Evolutionary conservation across 1,140 invertebrate genomes (phyloP), one percentile per base, ranked within the genome.

Genomic region (Drosophila subpulchrella): DNA sequence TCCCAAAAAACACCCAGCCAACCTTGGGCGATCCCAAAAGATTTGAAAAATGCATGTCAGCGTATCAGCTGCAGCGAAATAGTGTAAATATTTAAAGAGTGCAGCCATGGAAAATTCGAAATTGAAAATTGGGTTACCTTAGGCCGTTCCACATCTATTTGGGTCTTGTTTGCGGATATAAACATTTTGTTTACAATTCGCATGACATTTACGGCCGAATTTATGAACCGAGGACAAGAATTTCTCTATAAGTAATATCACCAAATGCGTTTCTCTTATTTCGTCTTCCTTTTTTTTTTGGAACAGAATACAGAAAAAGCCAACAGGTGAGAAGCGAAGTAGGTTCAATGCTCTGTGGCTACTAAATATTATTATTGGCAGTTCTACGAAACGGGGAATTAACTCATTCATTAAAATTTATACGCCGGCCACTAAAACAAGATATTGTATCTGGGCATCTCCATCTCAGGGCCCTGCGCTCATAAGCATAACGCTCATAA

Each of bases 351-450:
- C 60, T 72, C 81, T 58, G 59, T 36, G 39, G 47, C 46, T 63
- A 80, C 36, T 76, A 61, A 76, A 78, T 67, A 79, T 84, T 72
- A 77, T 75, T 78, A 86, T 88, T 82, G 82, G 78, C 70, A 75
- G 61, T 82, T 85, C 75, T 75, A 58, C 83, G 82, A 82, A 77
- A 85, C 80, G 44, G 61, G 55, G 62, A 70, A 75, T 78, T 66
- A 78, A 62, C 78, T 81, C 82, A 86, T 86, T 85, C 82, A 86
- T 82, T 82, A 86, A 86, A 86, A 86, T 86, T 78, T 86, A 88
- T 82, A 82, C 73, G 86, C 50, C 70, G 59, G 30, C 76, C 79
- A 55, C 78, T 71, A 75, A 78, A 24, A 56, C 38, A 48, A 41
- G 60, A 62, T 79, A 84, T 81, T 68, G 62, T 82, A 68, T 77